Percentiles rank a stretch among this genome's conserved stretches.
Evolutionary conservation across 2,797 vertebrate species (phyloP).

Genomic region (Coregonus sp.): DNA sequence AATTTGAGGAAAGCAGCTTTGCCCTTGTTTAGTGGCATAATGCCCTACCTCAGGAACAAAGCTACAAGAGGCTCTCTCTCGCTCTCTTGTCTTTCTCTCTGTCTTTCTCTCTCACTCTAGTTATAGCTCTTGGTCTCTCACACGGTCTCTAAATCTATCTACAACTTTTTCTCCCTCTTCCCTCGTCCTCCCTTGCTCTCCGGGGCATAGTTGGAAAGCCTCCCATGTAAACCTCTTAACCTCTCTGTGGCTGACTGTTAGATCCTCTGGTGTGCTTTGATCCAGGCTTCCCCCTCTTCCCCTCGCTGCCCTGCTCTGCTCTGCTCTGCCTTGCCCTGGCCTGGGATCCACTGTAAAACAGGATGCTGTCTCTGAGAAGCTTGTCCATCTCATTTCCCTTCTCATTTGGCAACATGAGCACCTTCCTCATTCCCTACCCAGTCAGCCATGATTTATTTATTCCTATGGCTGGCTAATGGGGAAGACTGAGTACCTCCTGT

Average conservation of each 20-base stretch:
- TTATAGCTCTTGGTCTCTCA: not conserved
- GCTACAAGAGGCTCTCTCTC: conserved; percentile 12
- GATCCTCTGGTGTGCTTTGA: conserved; percentile 10
- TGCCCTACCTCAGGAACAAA: conserved; percentile 7
- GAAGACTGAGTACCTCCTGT: not conserved
- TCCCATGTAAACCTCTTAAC: conserved; percentile 28
- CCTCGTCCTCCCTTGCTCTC: not conserved
- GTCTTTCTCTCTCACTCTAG: conserved; percentile 13
- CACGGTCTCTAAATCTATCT: not conserved
- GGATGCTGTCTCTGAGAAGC: conserved; percentile 35
- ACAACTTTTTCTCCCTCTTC: not conserved
- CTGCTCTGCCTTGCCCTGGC: conserved; percentile 28
- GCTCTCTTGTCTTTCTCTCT: conserved; percentile 4
- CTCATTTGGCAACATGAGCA: conserved; percentile 11
- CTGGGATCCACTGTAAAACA: conserved; percentile 62
- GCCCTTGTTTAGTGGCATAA: conserved; percentile 29
- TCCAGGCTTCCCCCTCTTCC: conserved; percentile 8
- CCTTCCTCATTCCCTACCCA: not conserved
- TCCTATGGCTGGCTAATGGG: conserved; percentile 15
- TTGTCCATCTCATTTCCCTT: not conserved
- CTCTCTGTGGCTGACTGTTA: conserved; percentile 31
- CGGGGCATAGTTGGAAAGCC: conserved; percentile 24
- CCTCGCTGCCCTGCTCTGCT: not conserved
- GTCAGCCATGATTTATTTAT: conserved; percentile 27
- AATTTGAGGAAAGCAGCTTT: conserved; percentile 27